Evolutionary conservation across 53 echinoderm and acorn worm species (phyloP), one percentile per base, ranked within the genome.

Genomic region (Holothuria leucospilota): DNA sequence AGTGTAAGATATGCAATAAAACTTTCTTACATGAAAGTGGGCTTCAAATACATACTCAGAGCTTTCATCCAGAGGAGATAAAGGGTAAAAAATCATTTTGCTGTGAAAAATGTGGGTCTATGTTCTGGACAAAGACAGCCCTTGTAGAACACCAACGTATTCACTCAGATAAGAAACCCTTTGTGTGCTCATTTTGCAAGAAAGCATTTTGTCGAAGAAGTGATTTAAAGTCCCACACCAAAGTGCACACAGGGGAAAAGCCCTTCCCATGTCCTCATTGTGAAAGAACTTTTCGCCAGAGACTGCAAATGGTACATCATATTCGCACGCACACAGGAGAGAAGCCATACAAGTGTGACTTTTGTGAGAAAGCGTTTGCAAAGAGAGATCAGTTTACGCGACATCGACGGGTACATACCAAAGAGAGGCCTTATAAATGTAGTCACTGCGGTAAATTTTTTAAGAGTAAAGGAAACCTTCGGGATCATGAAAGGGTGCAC

Each of bases 231-330:
- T 82, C 87, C 2, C 91, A 91, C 75, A 59, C 64, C n/a, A 86
- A 81, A 23, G 91, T 93, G 14, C 93, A 93, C 81, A 93, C 93
- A 0, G 93, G 93, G 10, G 93, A 89, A 80, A 71, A 86, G 12
- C 93, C 93, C 12, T 89, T 77, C 39, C 60, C 39, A 0, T 93
- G 93, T 34, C 34, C 77, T 38, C 84, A 89, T 28, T 93, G 93
- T 34, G 84, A 87, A 52, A 86, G 82, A 27, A 86, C 84, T 18
- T 93, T 93, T 40, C 88, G 81, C 16, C 81, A 88, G 41, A 52
- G 88, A 41, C 29, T 69, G 13, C 81, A 88, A 59, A 38, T 88
- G 26, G 69, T 68, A 1, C 59, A 69, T 12, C 88, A 88, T n/a
- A 34, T 81, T 21, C 39, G 88, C 13, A 82, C 82, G 0, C 88